These are phyloP conservation scores for Andrena praecox DNA, from an alignment of 2,888 invertebrate genomes.

Conservation along the genomic window DNA sequence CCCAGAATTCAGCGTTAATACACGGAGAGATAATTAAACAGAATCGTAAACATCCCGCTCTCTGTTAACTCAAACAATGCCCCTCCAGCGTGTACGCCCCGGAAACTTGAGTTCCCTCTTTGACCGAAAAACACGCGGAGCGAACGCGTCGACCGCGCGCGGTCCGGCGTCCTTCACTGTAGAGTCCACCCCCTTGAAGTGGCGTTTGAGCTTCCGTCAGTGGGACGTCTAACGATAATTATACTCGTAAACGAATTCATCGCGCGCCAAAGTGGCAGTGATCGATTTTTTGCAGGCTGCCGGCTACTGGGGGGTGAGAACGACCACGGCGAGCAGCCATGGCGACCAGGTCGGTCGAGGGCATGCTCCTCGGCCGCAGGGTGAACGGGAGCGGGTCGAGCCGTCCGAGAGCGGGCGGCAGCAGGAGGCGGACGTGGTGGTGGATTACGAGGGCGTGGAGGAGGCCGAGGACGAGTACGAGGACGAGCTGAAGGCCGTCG, in stretches of 20 bases:
- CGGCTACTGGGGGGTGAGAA: constrained; percentile 4
- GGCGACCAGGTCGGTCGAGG: constrained; percentile 9
- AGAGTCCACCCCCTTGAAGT: too few relatives aligned
- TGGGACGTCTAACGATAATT: neutral
- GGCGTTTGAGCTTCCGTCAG: too few relatives aligned
- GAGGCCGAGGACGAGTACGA: constrained; percentile 75
- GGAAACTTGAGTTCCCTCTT: too few relatives aligned
- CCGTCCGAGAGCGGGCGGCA: constrained; percentile 4
- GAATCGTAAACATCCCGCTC: too few relatives aligned
- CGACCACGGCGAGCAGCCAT: constrained; percentile 5
- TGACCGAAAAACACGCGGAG: too few relatives aligned
- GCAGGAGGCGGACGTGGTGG: constrained; percentile 34
- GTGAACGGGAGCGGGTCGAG: constrained; percentile 28
- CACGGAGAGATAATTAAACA: too few relatives aligned
- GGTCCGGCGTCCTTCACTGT: too few relatives aligned
- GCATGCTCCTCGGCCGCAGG: constrained; percentile 11
- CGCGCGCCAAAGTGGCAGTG: neutral
- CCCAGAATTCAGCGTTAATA: too few relatives aligned
- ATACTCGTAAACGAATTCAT: neutral
- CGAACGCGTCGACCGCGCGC: too few relatives aligned
- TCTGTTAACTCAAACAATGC: too few relatives aligned
- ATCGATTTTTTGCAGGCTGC: constrained; percentile 16
- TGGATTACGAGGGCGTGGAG: constrained; percentile 58
- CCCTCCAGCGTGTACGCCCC: too few relatives aligned
- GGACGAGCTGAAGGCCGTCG: constrained; percentile 75